Percentiles rank a stretch among this genome's conserved stretches.
Conservation (phyloP, 2,797 vertebrate genomes). For the Phrynocephalus guinanensis region DNA sequence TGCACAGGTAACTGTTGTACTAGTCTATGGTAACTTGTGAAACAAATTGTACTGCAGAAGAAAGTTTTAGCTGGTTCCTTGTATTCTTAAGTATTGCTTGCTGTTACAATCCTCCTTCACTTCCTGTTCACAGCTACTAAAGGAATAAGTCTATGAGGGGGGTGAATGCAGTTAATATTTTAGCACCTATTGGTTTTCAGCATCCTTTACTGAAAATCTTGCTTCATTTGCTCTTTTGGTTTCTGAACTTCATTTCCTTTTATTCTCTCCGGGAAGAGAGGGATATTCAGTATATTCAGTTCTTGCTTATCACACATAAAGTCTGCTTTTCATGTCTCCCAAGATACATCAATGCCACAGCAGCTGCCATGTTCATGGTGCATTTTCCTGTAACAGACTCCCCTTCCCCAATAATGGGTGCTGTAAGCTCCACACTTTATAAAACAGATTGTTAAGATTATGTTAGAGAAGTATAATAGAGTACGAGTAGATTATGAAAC, state of each 20-base stretch:
- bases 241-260: constrained; percentile 22
- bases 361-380: constrained; percentile 24
- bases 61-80: constrained; percentile 12
- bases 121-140: neutral
- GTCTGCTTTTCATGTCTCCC: constrained; percentile 5
- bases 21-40: constrained; percentile 40
- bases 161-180: constrained; percentile 45
- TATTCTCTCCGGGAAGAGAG: neutral
- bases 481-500: constrained; percentile 44
- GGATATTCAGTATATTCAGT: neutral
- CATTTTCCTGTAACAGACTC: constrained; percentile 19
- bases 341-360: constrained; percentile 17
- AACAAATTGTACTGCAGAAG: neutral
- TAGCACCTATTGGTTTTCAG: constrained; percentile 48
- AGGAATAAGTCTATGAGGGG: constrained; percentile 40
- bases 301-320: constrained; percentile 19
- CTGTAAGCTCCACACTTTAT: neutral
- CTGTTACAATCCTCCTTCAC: constrained; percentile 31
- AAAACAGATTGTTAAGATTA: neutral
- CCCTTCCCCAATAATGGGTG: neutral
- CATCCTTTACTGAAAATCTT: neutral
- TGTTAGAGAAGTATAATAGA: neutral
- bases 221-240: constrained; percentile 31
- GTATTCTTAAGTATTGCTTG: constrained; percentile 50
- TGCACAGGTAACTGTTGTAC: constrained; percentile 33